Conservation (phyloP, 2,888 invertebrate species). For the Chloroclystis v-ata region DNA sequence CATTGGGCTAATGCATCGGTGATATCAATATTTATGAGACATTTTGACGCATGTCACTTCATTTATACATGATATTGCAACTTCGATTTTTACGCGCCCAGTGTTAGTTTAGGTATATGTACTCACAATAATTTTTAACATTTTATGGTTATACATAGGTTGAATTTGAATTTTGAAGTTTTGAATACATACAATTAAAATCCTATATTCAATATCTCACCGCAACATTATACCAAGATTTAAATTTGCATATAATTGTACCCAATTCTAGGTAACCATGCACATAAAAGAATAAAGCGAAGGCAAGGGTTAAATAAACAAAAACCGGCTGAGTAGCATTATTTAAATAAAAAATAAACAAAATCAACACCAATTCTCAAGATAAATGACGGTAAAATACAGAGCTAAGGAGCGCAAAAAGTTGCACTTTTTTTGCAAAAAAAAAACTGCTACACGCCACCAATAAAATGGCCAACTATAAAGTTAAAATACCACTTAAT, state of each 20-base stretch:
- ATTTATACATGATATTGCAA: too few relatives aligned
- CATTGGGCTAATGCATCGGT: slow-evolving; percentile 46
- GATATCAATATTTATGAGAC: slow-evolving; percentile 40
- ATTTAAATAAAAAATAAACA: slow-evolving; percentile 4
- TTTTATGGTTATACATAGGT: too few relatives aligned
- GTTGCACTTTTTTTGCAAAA: slow-evolving; percentile 5
- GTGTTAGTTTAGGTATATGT: too few relatives aligned
- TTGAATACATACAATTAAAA: too few relatives aligned
- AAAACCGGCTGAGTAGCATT: slow-evolving; percentile 11
- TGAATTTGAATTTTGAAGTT: too few relatives aligned
- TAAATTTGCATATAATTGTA: too few relatives aligned
- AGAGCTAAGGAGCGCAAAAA: slow-evolving; percentile 10
- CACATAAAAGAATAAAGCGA: neutral
- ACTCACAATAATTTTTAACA: too few relatives aligned
- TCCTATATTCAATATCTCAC: too few relatives aligned
- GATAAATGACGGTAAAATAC: slow-evolving; percentile 12
- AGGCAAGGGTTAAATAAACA: slow-evolving; percentile 10
- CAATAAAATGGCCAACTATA: slow-evolving; percentile 39
- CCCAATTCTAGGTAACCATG: neutral
- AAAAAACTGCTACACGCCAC: slow-evolving; percentile 20
- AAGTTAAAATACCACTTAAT: slow-evolving; percentile 42
- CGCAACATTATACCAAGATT: too few relatives aligned
- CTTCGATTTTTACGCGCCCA: too few relatives aligned
- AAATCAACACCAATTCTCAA: slow-evolving; percentile 17
- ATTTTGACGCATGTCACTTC: neutral